Conservation (phyloP, 2,113 vertebrate genomes). For the Cyprinodon variegatus region DNA sequence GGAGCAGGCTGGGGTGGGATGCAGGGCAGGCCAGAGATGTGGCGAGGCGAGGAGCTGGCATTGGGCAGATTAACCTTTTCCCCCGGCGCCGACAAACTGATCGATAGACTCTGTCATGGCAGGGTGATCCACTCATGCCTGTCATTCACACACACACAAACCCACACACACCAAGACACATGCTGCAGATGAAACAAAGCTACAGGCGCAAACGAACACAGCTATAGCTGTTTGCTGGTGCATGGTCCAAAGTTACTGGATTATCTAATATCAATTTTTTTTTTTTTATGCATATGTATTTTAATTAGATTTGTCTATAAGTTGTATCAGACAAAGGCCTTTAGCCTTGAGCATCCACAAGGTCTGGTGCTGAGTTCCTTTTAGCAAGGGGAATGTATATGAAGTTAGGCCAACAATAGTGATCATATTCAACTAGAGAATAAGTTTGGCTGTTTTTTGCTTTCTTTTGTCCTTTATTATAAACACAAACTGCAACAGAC, state of each 20-base stretch:
- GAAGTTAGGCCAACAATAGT: not conserved
- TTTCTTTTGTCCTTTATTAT: too few relatives aligned
- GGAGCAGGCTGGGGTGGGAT: slow-evolving; percentile 62
- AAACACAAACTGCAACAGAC: too few relatives aligned
- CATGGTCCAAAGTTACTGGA: not conserved
- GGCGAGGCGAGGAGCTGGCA: slow-evolving; percentile 66
- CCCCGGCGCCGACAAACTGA: slow-evolving; percentile 76
- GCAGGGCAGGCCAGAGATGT: slow-evolving; percentile 66
- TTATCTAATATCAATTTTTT: not conserved
- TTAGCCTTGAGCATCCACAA: not conserved
- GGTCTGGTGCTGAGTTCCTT: not conserved
- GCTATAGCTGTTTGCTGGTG: not conserved
- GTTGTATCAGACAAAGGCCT: not conserved
- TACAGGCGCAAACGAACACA: slow-evolving; percentile 22
- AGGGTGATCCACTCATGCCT: slow-evolving; percentile 75
- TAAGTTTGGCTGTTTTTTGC: too few relatives aligned
- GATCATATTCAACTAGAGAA: not conserved
- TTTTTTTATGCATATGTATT: not conserved
- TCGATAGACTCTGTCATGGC: slow-evolving; percentile 82
- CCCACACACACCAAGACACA: slow-evolving; percentile 34
- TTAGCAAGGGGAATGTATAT: not conserved
- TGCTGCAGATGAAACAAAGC: slow-evolving; percentile 21
- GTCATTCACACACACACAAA: slow-evolving; percentile 65
- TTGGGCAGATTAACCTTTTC: slow-evolving; percentile 83
- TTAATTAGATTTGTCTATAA: not conserved